Evolutionary conservation across 2,113 vertebrate species (phyloP), one percentile per base, ranked within the genome.

Genomic region (Myotis brandtii): DNA sequence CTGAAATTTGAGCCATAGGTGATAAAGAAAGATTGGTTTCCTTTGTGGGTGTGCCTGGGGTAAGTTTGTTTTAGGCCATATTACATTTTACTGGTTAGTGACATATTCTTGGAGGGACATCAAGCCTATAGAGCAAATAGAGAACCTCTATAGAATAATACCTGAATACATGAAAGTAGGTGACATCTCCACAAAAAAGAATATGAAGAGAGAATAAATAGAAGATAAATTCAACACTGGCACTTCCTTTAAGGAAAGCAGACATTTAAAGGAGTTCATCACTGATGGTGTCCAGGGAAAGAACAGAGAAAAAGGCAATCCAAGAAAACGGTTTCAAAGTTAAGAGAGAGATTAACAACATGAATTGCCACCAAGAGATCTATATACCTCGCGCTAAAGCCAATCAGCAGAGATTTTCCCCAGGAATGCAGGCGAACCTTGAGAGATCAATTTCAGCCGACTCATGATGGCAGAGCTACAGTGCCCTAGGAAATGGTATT

Each of bases 401-500:
- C 21, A 50, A 2, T 37, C n/a, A 32, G 6, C 76, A 43, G 5
- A n/a, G 9, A 32, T 62, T 88, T 82, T 62, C 21, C 43, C 32
- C 2, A 50, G 20, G 91, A 75, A 17, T 37, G 1, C 25, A 43
- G 17, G 27, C 82, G 76, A 67, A 10, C 2, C 21, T 82, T 25
- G 43, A 72, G n/a, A 37, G 18, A 9, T 81, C 30, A 11, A 14
- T 81, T 86, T 72, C 43, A 81, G 20, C 12, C 48, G 13, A 46
- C 0, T 18, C 62, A n/a, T 1, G 25, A 21, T 14, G 11, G 16
- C 16, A 62, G 54, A 59, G 12, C 11, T 10, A 8, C 1, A 3
- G 2, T 30, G 20, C 13, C 3, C 0, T 1, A 9, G 10, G 1
- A 4, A 10, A 23, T n/a, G 6, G 0, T 88, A 14, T 64, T 8